phyloP scores from a whole-genome alignment of 1,140 invertebrate species.

The Aethina tumida region DNA sequence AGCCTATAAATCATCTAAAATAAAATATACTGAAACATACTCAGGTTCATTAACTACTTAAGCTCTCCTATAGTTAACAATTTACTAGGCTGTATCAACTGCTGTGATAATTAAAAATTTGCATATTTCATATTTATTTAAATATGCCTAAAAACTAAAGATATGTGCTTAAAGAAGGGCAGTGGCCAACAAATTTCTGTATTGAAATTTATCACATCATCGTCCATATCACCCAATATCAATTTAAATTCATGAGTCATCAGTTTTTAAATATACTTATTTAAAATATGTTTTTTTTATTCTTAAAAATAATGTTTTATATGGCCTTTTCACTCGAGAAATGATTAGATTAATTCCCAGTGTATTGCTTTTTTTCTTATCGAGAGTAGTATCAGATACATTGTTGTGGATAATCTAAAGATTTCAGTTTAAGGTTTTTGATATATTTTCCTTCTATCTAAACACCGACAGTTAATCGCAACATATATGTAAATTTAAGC shows the following conservation, averaged over 20 bases:
- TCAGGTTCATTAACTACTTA: slow-evolving; percentile 6
- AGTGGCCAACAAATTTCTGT: slow-evolving; percentile 29
- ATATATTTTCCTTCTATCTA: too few species aligned
- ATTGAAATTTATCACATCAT: slow-evolving; percentile 29
- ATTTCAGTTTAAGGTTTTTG: too few species aligned
- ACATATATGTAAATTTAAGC: slow-evolving; percentile 8
- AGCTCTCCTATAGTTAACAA: background rate
- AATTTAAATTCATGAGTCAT: too few species aligned
- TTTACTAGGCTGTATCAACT: slow-evolving; percentile 3
- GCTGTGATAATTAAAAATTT: slow-evolving; percentile 5
- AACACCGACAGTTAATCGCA: too few species aligned
- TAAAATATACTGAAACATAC: background rate
- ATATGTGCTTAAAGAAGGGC: slow-evolving; percentile 29
- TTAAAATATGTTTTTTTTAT: background rate
- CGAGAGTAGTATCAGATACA: background rate
- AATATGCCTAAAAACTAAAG: slow-evolving; percentile 15
- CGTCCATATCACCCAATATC: too few species aligned
- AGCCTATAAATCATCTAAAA: slow-evolving; percentile 7
- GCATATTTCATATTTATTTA: slow-evolving; percentile 6
- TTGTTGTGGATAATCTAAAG: background rate
- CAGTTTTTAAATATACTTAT: slow-evolving; percentile 1
- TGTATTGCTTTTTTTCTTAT: background rate
- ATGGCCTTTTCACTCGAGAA: background rate
- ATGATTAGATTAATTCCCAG: background rate
- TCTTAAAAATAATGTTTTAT: background rate